Base-by-base conservation (phyloP, 2,888 invertebrate genomes). In the Myopa tessellatipennis region DNA sequence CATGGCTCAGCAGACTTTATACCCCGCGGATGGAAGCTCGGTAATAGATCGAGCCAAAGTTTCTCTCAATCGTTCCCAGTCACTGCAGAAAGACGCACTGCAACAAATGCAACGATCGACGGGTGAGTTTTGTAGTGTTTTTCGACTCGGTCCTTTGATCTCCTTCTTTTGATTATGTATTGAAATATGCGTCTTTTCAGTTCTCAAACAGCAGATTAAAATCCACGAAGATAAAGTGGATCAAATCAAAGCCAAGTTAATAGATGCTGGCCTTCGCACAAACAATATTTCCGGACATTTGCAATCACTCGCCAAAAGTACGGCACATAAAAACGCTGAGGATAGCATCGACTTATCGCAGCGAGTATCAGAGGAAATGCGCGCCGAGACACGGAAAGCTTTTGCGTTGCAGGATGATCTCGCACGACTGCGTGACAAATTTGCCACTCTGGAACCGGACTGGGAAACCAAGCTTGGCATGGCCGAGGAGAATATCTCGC, bases 381-480 rank as follows among this genome's bases (percentile, higher is more conserved):
- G 84, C 14, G 82, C 79, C 1, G 85, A 89, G 70, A 80, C 82
- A 5, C 82, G 82, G 0, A 82, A 81, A 55, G 85, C 86, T 0
- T 78, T 81, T 1, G 83, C 84, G 0, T 79, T 86, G 61, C 85
- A 87, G 26, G 82, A 83, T 3, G 85, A 88, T 50, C 86, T 89
- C 14, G 81, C 83, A 7, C 83, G 81, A 16, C 82, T 89, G 75
- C 85, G 87, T 0, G 85, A 87, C 12, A 89, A 88, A 34, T 87
- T 90, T 70, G 85, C 85, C 14, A 85, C 85, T 45, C 80, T 90
- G 0, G 90, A 89, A 71, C 90, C 90, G 0, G 88, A 93, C 78
- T 93, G 93, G 72, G 94, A 93, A 83, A 92, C 93, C 0, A 93
- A 93, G 80, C 89, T 94, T 3, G 93, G 93, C 26, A 91, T 93